Conservation (phyloP, 2,797 vertebrate genomes). For the Agapornis canus region DNA sequence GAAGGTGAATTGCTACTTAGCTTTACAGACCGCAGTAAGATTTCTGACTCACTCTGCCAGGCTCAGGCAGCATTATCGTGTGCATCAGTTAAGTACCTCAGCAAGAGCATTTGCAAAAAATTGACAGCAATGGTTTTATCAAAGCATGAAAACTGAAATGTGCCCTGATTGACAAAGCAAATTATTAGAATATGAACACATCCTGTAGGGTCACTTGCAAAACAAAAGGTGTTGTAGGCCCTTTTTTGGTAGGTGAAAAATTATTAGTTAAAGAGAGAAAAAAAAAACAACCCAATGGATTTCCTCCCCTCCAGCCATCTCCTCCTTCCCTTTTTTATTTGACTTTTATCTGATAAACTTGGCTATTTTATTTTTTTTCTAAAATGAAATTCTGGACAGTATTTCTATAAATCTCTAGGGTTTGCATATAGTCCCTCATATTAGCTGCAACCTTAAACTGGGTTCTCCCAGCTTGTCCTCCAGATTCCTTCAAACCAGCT, state of each 20-base stretch:
- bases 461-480: not conserved
- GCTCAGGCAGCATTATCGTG: conserved; percentile 63
- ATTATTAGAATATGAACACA: not conserved
- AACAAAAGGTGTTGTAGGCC: conserved; percentile 8
- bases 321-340: not conserved
- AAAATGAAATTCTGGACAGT: not conserved
- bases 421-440: not conserved
- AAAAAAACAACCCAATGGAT: not conserved
- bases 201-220: not conserved
- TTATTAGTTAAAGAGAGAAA: not conserved
- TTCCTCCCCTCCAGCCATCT: not conserved
- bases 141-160: conserved; percentile 15
- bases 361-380: not conserved
- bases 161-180: conserved; percentile 38
- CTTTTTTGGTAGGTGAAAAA: not conserved
- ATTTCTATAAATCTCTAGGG: not conserved
- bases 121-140: conserved; percentile 27
- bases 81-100: conserved; percentile 42
- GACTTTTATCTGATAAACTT: not conserved
- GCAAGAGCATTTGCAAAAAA: conserved; percentile 39
- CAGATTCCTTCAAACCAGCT: not conserved
- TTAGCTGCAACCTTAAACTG: not conserved
- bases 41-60: conserved; percentile 35
- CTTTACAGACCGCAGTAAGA: conserved; percentile 33
- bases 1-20: conserved; percentile 70